Evolutionary conservation across 2,113 vertebrate genomes (phyloP).

Genomic region (Oreotrochilus melanogaster): DNA sequence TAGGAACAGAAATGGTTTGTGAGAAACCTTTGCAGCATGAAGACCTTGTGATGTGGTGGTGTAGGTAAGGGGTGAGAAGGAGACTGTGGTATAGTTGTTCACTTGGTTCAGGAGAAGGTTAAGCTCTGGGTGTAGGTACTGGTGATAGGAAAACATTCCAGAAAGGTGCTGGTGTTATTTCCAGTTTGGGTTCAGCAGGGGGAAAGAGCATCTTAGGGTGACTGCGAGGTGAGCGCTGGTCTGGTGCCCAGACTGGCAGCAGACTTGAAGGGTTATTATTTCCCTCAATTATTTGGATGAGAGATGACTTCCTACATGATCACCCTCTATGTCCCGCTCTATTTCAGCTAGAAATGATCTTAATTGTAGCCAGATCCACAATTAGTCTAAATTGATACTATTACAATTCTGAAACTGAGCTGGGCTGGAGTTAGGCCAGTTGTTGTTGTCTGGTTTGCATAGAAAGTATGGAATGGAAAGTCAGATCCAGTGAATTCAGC

Average conservation of each 20-base stretch:
- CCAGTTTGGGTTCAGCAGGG: neutral
- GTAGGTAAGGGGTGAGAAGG: fast-evolving
- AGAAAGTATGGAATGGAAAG: neutral
- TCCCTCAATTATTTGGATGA: neutral
- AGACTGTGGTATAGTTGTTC: neutral
- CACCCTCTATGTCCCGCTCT: neutral
- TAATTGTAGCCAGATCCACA: neutral
- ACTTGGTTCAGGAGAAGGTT: neutral
- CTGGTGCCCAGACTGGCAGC: neutral
- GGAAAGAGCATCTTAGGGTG: neutral
- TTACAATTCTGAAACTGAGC: neutral
- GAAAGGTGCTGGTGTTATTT: neutral
- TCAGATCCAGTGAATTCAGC: neutral
- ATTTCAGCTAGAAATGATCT: neutral
- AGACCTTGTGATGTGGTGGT: fast-evolving
- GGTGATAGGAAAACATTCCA: neutral
- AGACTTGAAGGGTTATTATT: neutral
- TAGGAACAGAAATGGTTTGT: neutral
- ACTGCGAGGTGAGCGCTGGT: fast-evolving
- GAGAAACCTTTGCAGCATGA: neutral
- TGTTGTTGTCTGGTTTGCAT: neutral
- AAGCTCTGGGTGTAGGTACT: neutral
- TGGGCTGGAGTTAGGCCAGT: neutral
- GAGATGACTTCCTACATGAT: neutral
- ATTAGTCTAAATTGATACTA: neutral